Evolutionary conservation across 2,113 vertebrate species (phyloP), one percentile per base, ranked within the genome.

Genomic region (Sinocyclocheilus grahami): DNA sequence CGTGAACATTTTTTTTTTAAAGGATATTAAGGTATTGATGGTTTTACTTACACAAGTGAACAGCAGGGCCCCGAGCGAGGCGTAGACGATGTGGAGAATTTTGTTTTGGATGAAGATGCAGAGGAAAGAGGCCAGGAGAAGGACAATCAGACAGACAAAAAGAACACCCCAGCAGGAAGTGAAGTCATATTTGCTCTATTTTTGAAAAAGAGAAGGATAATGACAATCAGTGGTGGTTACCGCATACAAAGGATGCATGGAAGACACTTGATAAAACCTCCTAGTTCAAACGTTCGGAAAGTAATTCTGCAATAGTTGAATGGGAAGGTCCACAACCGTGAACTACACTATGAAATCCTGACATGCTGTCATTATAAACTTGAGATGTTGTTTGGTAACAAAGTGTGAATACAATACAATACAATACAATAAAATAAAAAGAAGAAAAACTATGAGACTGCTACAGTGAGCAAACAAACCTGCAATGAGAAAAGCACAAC

Each of bases 401-500:
- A 75, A 42, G 22, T 75, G 22, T 53, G 24, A 74, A 6, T 10
- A 18, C 8, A 46, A 46, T 46, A 46, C 39, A 27, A 27, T n/a
- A n/a, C n/a, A 9, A 42, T 42, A 42, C 39, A 42, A 42, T 42
- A 42, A 8, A 27, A 37, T 33, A 30, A 12, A 13, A 27, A 20
- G 0, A 75, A 46, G 5, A 13, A 24, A n/a, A 62, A 62, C 58
- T 10, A 9, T 65, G 62, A 65, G n/a, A 27, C 24, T 14, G 5
- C 12, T 14, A 67, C 12, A 67, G 55, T 42, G 67, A 63, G 72
- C 30, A 42, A 71, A 42, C 95, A 86, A 83, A 99, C 98, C 97
- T 99, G 98, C 92, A 99, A 92, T 5, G 98, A 99, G 94, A 99
- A 99, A 87, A 99, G 92, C 91, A 99, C 97, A 0, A 99, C 97